phyloP scores from a whole-genome alignment of 2,113 vertebrate genomes.

The Myrmecobius fasciatus region DNA sequence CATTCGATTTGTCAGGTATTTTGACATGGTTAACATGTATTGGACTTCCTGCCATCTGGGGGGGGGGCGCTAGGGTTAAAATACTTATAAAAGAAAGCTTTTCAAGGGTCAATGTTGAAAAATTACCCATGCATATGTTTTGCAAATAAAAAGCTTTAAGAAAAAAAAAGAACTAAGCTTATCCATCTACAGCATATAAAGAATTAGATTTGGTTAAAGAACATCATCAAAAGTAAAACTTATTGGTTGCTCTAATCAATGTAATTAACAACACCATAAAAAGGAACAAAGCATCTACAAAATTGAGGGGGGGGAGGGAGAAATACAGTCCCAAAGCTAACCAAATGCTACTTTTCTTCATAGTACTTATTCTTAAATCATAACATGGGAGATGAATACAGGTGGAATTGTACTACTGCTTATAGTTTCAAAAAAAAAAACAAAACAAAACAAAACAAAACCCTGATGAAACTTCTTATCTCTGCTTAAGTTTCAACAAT shows the following conservation, averaged over 20 bases:
- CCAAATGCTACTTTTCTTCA: constrained; percentile 85
- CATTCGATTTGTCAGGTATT: no score
- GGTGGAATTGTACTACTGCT: constrained; percentile 86
- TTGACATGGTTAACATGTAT: no score
- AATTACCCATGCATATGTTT: no score
- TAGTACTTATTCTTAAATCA: constrained; percentile 86
- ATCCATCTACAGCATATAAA: constrained; percentile 86
- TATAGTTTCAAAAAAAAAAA: constrained; percentile 75
- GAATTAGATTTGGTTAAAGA: constrained; percentile 86
- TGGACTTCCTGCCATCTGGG: no score
- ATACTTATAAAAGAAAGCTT: no score
- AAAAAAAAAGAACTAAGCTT: constrained; percentile 82
- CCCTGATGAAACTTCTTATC: constrained; percentile 90
- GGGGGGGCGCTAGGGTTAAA: no score
- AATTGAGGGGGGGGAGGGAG: constrained; percentile 84
- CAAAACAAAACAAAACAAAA: constrained; percentile 81
- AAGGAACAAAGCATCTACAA: constrained; percentile 80
- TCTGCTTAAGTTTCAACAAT: constrained; percentile 89
- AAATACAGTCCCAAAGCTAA: constrained; percentile 85
- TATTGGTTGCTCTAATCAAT: constrained; percentile 91
- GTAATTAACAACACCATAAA: constrained; percentile 87
- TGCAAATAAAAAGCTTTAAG: no score
- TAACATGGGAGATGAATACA: constrained; percentile 81
- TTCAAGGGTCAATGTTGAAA: no score
- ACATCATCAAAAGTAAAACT: constrained; percentile 84